These are phyloP conservation scores for Amphipyra tragopoginis DNA, from an alignment of 2,888 invertebrate species.

Conservation along the genomic window DNA sequence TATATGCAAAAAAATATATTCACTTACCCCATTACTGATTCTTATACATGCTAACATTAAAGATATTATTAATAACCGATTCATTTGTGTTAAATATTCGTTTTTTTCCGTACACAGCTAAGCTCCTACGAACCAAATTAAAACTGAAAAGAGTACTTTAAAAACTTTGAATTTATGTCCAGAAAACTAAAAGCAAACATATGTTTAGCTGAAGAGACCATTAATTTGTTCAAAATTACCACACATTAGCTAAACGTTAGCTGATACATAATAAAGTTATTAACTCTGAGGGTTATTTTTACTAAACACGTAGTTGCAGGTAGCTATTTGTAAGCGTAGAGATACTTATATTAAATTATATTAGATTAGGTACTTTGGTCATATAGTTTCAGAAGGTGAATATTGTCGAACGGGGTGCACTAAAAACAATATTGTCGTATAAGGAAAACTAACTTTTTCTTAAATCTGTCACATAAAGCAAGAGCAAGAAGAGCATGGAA, in stretches of 20 bases:
- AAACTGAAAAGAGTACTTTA: slow-evolving; percentile 37
- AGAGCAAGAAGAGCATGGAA: too few species aligned
- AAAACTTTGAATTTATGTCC: slow-evolving; percentile 51
- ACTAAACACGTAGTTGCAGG: slow-evolving; percentile 10
- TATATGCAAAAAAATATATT: slow-evolving; percentile 2
- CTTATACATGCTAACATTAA: slow-evolving; percentile 21
- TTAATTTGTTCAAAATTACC: slow-evolving; percentile 44
- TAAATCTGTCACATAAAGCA: too few species aligned
- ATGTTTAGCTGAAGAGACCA: slow-evolving; percentile 39
- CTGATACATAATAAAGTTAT: slow-evolving; percentile 22
- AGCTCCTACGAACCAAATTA: slow-evolving; percentile 10
- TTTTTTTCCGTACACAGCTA: slow-evolving; percentile 22
- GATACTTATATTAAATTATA: too few species aligned
- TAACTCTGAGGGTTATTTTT: slow-evolving; percentile 18
- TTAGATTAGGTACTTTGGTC: slow-evolving; percentile 11
- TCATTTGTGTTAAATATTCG: slow-evolving; percentile 31
- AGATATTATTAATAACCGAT: slow-evolving; percentile 26
- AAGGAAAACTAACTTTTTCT: too few species aligned
- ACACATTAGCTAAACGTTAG: slow-evolving; percentile 44
- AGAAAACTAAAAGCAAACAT: slow-evolving; percentile 33
- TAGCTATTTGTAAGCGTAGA: slow-evolving; percentile 21
- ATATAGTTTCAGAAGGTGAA: neutral
- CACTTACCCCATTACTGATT: slow-evolving; percentile 42
- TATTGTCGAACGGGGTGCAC: too few species aligned
- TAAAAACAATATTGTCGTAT: too few species aligned